Percentiles rank a stretch among this genome's conserved stretches.
phyloP scores from a whole-genome alignment of 1,140 invertebrate genomes.

The Lordiphosa stackelbergi region DNA sequence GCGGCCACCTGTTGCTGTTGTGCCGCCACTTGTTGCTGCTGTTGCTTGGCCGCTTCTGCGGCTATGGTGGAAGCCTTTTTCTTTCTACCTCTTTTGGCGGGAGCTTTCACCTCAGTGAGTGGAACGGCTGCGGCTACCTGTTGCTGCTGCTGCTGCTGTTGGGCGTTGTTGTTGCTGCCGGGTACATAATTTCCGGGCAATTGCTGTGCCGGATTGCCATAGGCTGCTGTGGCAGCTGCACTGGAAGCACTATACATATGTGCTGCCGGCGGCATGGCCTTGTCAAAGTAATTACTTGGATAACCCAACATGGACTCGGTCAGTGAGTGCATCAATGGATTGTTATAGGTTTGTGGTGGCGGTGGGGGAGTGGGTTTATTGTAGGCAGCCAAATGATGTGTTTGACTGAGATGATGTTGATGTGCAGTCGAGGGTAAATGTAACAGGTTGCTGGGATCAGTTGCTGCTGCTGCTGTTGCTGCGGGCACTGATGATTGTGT shows the following conservation, averaged over 20 bases:
- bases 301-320: constrained; percentile 59
- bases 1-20: constrained; percentile 37
- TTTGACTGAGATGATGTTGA: constrained; percentile 67
- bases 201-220: constrained; percentile 66
- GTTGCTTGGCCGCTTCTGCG: constrained; percentile 50
- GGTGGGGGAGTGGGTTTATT: constrained; percentile 65
- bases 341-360: constrained; percentile 70
- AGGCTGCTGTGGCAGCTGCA: constrained; percentile 38
- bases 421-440: constrained; percentile 45
- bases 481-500: constrained; percentile 6
- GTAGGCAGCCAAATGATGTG: constrained; percentile 67
- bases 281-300: constrained; percentile 69
- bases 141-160: constrained; percentile 30
- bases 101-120: constrained; percentile 58
- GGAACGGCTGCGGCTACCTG: constrained; percentile 16
- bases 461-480: constrained; percentile 17
- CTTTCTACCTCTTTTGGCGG: constrained; percentile 67
- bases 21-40: constrained; percentile 27
- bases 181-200: constrained; percentile 66
- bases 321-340: constrained; percentile 61
- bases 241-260: constrained; percentile 68
- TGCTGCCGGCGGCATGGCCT: constrained; percentile 69
- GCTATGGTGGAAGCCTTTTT: constrained; percentile 69
- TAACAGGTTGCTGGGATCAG: constrained; percentile 46
- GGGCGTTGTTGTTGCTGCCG: constrained; percentile 32